These are phyloP conservation scores for Nothocercus nigrocapillus DNA, from an alignment of 2,113 vertebrate genomes.

Conservation along the genomic window DNA sequence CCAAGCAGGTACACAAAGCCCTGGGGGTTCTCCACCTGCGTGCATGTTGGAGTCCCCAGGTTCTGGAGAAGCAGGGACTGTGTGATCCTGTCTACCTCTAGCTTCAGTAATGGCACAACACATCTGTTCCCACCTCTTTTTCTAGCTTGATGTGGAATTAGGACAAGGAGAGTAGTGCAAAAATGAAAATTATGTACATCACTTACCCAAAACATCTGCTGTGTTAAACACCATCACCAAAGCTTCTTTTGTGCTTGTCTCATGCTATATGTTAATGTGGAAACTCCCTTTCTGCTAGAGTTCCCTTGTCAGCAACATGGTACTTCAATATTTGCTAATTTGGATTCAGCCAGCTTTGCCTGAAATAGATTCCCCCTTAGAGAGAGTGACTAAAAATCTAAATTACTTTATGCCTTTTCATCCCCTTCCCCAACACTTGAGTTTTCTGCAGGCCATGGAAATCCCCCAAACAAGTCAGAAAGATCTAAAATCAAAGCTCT, in stretches of 20 bases:
- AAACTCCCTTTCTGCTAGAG: background rate
- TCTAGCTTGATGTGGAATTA: background rate
- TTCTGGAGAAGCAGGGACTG: background rate
- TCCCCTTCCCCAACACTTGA: background rate
- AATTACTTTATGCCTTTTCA: background rate
- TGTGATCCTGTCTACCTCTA: background rate
- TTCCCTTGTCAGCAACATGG: background rate
- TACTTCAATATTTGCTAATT: background rate
- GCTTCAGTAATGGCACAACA: background rate
- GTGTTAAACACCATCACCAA: background rate
- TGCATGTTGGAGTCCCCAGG: background rate
- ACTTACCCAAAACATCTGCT: background rate
- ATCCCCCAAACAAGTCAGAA: background rate
- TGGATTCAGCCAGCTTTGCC: background rate
- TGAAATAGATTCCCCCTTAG: background rate
- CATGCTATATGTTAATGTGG: background rate
- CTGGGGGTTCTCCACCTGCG: background rate
- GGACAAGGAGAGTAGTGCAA: background rate
- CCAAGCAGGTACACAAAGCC: background rate
- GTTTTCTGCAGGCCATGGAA: background rate
- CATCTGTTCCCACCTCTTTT: background rate
- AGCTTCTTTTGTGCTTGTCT: background rate
- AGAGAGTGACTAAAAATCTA: background rate
- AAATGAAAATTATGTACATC: background rate
- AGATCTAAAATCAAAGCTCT: background rate